Base-by-base conservation (phyloP, 2,113 vertebrate genomes). In the Cathartes aura region DNA sequence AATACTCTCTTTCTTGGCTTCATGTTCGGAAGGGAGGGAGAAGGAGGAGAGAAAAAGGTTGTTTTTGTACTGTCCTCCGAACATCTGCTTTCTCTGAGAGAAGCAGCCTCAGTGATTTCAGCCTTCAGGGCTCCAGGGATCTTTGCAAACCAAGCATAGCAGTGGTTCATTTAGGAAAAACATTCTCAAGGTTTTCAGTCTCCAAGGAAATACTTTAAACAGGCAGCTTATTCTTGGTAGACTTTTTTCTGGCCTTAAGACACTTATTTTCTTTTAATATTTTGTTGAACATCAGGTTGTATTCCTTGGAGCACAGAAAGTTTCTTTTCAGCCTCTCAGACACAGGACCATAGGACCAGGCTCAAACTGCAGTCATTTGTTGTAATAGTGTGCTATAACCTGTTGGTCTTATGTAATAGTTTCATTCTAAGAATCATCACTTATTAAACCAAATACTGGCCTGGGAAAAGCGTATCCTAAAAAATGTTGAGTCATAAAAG, bases 121-220 rank as follows among this genome's bases (percentile, higher is more conserved):
- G 93, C 96, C 97, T 96, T 27, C 59, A 22, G 95, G 97, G 96
- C 95, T 94, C 95, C 42, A 47, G 97, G 92, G 96, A 95, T 95
- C 95, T 98, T 97, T 97, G 96, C 97, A 98, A 98, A 97, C 93
- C 94, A 87, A 97, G 91, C 97, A 76, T 94, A 95, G 96, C 93
- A 96, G 92, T 30, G 62, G 38, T 96, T 97, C 96, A 87, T 98
- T 98, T 95, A 94, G 87, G 94, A 95, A 93, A 96, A 97, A 82
- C 82, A 82, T 94, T 96, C 95, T 97, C 96, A 89, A 92, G 91
- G 42, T 96, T 98, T 94, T 74, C 80, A 87, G 94, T 94, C 95
- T 97, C 96, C 45, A 64, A 93, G 73, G 97, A 91, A 91, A 87
- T 87, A 36, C 83, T 97, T 97, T 94, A 93, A 96, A 95, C 92